phyloP scores from a whole-genome alignment of 2,797 vertebrate genomes.

The Squalus acanthias region DNA sequence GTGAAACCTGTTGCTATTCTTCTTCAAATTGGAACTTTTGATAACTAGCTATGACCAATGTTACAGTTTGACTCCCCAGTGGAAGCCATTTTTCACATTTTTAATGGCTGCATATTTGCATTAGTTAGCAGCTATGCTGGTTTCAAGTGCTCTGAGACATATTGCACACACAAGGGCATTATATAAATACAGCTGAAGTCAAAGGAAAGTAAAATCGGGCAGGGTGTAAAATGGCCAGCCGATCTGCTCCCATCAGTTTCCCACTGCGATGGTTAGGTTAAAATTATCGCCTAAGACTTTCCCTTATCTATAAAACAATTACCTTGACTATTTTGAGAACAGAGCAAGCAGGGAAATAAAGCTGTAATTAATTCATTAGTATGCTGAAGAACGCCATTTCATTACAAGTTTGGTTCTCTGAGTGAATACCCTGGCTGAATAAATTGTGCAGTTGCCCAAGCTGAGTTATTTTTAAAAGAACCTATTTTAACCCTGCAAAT shows the following conservation, averaged over 20 bases:
- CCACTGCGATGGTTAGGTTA: neutral
- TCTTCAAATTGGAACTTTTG: neutral
- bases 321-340: neutral
- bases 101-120: neutral
- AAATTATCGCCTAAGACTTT: neutral
- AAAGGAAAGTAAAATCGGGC: neutral
- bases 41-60: neutral
- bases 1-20: neutral
- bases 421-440: neutral
- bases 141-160: neutral
- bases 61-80: neutral
- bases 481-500: no score
- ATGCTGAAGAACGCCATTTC: neutral
- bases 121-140: neutral
- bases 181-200: neutral
- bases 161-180: neutral
- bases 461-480: no score
- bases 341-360: neutral
- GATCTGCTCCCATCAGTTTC: neutral
- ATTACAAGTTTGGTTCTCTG: neutral
- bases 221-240: neutral
- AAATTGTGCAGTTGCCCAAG: neutral
- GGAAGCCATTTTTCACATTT: neutral
- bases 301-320: neutral
- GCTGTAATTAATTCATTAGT: neutral